Conservation (phyloP, 2,113 vertebrate species). For the Gyps fulvus region DNA sequence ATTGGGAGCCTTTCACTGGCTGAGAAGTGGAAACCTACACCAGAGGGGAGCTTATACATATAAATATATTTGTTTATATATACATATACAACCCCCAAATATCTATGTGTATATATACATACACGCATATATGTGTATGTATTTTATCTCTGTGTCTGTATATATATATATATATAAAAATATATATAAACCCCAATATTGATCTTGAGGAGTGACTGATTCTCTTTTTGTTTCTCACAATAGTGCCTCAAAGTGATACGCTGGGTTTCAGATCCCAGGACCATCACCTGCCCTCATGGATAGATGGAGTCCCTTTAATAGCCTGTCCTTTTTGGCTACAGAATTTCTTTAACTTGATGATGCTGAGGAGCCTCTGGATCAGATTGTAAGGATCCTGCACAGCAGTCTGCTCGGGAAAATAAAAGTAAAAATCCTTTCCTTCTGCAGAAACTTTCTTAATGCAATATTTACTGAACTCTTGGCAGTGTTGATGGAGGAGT, state of each 20-base stretch:
- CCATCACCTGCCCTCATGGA: background rate
- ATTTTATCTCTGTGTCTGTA: background rate
- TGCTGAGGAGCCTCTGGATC: background rate
- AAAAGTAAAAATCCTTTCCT: background rate
- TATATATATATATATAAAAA: too few species aligned
- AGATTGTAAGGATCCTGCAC: background rate
- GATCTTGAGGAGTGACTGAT: background rate
- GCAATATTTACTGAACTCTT: background rate
- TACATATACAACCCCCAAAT: background rate
- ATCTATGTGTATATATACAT: background rate
- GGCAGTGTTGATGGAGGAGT: background rate
- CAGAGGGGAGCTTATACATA: background rate
- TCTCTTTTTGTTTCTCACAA: background rate
- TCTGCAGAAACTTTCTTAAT: background rate
- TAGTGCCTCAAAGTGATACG: background rate
- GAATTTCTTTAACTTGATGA: background rate
- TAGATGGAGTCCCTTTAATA: background rate
- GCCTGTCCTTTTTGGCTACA: background rate
- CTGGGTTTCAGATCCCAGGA: background rate
- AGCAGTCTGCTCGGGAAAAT: background rate
- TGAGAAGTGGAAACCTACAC: background rate
- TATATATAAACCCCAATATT: background rate
- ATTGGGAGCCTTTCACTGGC: background rate
- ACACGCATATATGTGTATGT: background rate
- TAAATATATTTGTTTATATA: background rate